Base-by-base conservation (phyloP, 2,797 vertebrate species). In the Remorina albescens region DNA sequence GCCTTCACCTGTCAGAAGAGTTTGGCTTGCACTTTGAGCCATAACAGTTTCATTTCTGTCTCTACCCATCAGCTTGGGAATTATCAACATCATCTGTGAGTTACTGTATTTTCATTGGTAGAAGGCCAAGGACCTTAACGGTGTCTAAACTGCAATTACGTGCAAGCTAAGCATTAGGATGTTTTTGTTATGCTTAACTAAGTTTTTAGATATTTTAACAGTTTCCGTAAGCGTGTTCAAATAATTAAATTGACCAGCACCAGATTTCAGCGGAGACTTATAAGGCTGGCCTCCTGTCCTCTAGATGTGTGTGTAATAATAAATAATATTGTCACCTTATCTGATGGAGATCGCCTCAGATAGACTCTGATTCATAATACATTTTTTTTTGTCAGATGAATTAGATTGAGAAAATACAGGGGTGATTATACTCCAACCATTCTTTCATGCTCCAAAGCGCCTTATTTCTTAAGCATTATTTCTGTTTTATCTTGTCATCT, bases 11-110 rank as follows among this genome's bases (percentile, higher is more conserved):
- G 70, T 83, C 77, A 83, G 54, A 44, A 21, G 21, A 67, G 75
- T 82, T 86, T 84, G 55, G 77, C 81, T 87, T 88, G 58, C 37
- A 41, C 73, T 79, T 67, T 0, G 16, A 75, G 46, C 66, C 25
- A 23, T 36, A 80, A 76, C 67, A 63, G 32, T 86, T 86, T 84
- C 7, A 15, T 54, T 86, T 86, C 30, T 88, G 37, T 49, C 57
- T 34, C 57, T 39, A 54, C 47, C 53, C 49, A 37, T 61, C 44
- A 58, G 42, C 30, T 18, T 19, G 41, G 25, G 8, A 0, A 15
- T 19, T 7, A 49, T 25, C 30, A 50, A 62, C 46, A 66, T 74
- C 47, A 56, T 50, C 19, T 53, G 9, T 26, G 9, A 44, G 36
- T 79, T 57, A 70, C 54, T 42, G 44, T 47, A 47, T 55, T 75